Base-by-base conservation (phyloP, 2,797 vertebrate genomes). In the Muraenolepis orangiensis region DNA sequence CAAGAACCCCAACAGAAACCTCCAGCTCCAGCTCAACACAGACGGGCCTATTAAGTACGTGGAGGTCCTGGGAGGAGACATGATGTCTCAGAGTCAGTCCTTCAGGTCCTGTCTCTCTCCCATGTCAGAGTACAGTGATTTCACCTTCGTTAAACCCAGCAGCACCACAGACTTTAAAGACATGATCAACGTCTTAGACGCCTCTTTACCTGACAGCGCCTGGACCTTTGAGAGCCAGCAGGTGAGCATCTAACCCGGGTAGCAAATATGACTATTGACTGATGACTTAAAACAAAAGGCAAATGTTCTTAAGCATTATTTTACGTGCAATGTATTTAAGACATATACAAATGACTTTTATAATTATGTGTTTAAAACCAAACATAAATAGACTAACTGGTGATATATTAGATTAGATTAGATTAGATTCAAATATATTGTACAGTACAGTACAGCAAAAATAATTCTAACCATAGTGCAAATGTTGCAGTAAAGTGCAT, bases 61-160 rank as follows among this genome's bases (percentile, higher is more conserved):
- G 85, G 92, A 93, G 89, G 93, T 93, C 76, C 88, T 93, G 86
- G 93, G 92, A 83, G 91, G 90, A 85, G 91, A 92, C 86, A 86
- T 92, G 89, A 23, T 92, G 89, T 92, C 91, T 88, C 91, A 92
- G 86, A 92, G 91, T 85, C 92, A 93, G 82, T 93, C 92, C 20
- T 93, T 93, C 87, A 91, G 93, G 78, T 93, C 93, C 29, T 93
- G 91, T 38, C 86, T 93, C 81, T 92, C 91, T 82, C 93, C 92
- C 18, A 90, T 92, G 90, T 91, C 91, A 75, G 93, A 93, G 86
- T 92, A 92, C 87, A 93, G 93, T 87, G 91, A 93, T 79, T 91
- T 93, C 76, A 93, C 92, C 66, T 34, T 93, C 77, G 82, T 93
- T 51, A 93, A 94, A 70, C 92, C 93, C 86, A 83, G 75, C 73